These are phyloP conservation scores for Nylanderia fulva DNA, from an alignment of 1,140 invertebrate species.

Conservation along the genomic window DNA sequence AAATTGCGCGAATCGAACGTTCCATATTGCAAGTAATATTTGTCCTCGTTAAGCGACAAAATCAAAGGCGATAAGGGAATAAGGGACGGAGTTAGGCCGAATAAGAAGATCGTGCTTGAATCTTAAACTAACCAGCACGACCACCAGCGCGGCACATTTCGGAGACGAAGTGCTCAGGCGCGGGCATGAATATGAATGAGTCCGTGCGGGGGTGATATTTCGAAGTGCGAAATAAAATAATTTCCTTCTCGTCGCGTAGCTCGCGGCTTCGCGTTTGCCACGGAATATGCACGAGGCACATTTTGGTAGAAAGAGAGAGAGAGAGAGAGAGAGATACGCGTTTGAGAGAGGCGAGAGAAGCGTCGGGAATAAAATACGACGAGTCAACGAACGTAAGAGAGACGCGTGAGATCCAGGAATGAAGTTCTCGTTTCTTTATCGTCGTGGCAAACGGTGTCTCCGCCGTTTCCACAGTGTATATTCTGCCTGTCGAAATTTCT, in stretches of 20 bases:
- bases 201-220: slow-evolving; percentile 56
- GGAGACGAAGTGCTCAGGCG: slow-evolving; percentile 76
- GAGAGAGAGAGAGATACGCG: too few relatives aligned
- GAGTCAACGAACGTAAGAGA: slow-evolving; percentile 12
- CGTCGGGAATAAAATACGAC: background rate
- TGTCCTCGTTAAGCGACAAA: slow-evolving; percentile 58
- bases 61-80: slow-evolving; percentile 62
- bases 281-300: slow-evolving; percentile 44
- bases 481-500: slow-evolving; percentile 41
- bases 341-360: slow-evolving; percentile 7
- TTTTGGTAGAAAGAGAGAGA: too few relatives aligned
- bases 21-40: slow-evolving; percentile 58
- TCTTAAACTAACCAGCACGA: slow-evolving; percentile 71
- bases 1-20: background rate
- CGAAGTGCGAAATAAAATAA: slow-evolving; percentile 80
- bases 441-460: background rate
- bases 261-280: slow-evolving; percentile 55
- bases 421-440: slow-evolving; percentile 45
- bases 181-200: slow-evolving; percentile 82
- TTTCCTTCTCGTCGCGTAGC: slow-evolving; percentile 64
- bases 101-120: slow-evolving; percentile 61
- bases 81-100: slow-evolving; percentile 60
- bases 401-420: slow-evolving; percentile 1
- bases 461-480: slow-evolving; percentile 2
- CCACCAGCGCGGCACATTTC: slow-evolving; percentile 57